Conservation (phyloP, 2,797 vertebrate species). For the Rachycentron canadum region DNA sequence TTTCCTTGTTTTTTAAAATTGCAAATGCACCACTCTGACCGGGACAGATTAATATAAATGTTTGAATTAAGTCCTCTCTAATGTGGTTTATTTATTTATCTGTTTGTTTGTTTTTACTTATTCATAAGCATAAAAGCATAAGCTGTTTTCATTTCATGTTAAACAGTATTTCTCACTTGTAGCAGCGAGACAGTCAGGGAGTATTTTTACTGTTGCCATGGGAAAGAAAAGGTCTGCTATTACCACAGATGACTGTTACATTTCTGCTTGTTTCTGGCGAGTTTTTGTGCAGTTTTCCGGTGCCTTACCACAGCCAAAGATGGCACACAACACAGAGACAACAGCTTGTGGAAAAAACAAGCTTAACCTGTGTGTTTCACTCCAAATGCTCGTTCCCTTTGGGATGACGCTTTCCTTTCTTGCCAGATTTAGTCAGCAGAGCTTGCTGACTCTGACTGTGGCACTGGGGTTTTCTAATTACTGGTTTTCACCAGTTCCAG, state of each 20-base stretch:
- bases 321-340: constrained; percentile 6
- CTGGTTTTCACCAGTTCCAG: constrained; percentile 63
- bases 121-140: constrained; percentile 45
- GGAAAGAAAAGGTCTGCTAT: constrained; percentile 27
- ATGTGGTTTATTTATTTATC: constrained; percentile 22
- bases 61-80: constrained; percentile 47
- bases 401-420: constrained; percentile 34
- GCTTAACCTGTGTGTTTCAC: constrained; percentile 38
- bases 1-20: constrained; percentile 24
- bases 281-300: constrained; percentile 22
- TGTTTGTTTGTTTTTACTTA: constrained; percentile 28
- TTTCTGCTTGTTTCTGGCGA: constrained; percentile 26
- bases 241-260: constrained; percentile 17
- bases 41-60: constrained; percentile 25
- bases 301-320: constrained; percentile 9
- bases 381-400: constrained; percentile 7
- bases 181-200: background rate
- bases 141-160: constrained; percentile 21
- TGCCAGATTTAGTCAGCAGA: constrained; percentile 65
- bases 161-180: constrained; percentile 31
- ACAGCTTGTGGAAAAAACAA: constrained; percentile 1
- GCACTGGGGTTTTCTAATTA: constrained; percentile 71
- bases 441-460: constrained; percentile 49
- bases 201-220: constrained; percentile 46
- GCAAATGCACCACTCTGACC: constrained; percentile 37